Percentiles rank a stretch among this genome's conserved stretches.
Evolutionary conservation across 2,113 vertebrate species (phyloP).

Genomic region (Sclerurus mexicanus): DNA sequence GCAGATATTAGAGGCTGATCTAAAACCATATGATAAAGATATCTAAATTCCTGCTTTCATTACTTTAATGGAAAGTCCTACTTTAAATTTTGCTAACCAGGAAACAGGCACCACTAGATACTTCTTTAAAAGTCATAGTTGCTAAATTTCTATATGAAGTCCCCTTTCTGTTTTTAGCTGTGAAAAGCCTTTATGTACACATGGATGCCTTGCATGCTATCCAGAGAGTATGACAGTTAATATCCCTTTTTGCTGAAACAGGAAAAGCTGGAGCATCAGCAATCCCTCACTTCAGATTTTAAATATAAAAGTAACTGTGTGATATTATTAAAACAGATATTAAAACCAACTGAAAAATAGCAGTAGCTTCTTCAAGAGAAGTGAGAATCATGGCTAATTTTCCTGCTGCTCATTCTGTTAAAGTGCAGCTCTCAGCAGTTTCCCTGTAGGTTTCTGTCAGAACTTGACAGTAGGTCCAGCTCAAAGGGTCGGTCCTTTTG

Average conservation of each 20-base stretch:
- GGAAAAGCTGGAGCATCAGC: not conserved
- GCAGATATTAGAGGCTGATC: not conserved
- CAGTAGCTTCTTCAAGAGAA: not conserved
- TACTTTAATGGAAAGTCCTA: not conserved
- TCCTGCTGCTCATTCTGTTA: not conserved
- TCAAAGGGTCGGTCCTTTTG: not conserved
- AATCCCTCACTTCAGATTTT: not conserved
- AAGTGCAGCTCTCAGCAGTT: not conserved
- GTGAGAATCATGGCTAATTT: not conserved
- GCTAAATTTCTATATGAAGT: not conserved
- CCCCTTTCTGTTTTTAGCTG: not conserved
- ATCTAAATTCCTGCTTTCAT: not conserved
- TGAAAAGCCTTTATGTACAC: not conserved
- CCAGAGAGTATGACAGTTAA: not conserved
- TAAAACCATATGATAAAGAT: not conserved
- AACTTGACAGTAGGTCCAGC: not conserved
- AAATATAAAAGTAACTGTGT: not conserved
- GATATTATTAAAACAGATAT: not conserved
- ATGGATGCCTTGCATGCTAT: not conserved
- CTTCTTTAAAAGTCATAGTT: not conserved
- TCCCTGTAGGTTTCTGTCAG: not conserved
- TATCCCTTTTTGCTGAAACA: not conserved
- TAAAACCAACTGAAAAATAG: not conserved
- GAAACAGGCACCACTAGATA: not conserved
- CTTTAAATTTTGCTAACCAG: not conserved